These are phyloP conservation scores for Stylophora pistillata DNA, from an alignment of 64 coral and sea anemone genomes.

Conservation along the genomic window DNA sequence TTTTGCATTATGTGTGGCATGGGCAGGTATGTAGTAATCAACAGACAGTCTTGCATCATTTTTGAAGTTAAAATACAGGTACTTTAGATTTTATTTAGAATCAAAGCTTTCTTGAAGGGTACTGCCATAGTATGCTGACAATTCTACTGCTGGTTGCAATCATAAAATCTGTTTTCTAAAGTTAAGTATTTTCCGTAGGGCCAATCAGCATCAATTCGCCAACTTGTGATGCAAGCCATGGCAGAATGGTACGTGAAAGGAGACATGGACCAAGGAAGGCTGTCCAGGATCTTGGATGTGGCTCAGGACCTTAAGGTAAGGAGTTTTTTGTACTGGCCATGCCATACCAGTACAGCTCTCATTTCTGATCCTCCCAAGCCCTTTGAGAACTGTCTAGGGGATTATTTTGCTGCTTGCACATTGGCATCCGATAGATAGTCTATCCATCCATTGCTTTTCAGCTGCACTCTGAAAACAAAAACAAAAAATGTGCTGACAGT, in stretches of 20 bases:
- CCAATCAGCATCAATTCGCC: conserved; percentile 92
- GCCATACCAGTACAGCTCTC: neutral
- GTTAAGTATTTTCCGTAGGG: conserved; percentile 43
- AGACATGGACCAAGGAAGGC: conserved; percentile 85
- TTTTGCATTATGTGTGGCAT: conserved; percentile 96
- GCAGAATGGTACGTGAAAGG: conserved; percentile 98
- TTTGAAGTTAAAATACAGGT: no score
- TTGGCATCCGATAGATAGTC: no score
- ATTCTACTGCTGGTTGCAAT: neutral
- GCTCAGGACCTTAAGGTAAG: conserved; percentile 94
- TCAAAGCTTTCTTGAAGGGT: no score
- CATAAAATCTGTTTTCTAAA: neutral
- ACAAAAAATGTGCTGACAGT: neutral
- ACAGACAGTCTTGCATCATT: no score
- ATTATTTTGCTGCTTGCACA: no score
- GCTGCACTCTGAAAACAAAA: neutral
- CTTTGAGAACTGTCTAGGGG: neutral
- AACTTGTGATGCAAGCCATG: conserved; percentile 96
- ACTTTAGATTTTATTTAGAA: no score
- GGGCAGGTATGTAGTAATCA: conserved; percentile 73
- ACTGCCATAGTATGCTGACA: neutral
- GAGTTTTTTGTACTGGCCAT: neutral
- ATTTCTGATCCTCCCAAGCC: no score
- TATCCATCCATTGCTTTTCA: neutral
- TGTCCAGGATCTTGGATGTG: conserved; percentile 93